Evolutionary conservation across 1,140 invertebrate genomes (phyloP), one percentile per base, ranked within the genome.

Genomic region (Acromyrmex charruanus): DNA sequence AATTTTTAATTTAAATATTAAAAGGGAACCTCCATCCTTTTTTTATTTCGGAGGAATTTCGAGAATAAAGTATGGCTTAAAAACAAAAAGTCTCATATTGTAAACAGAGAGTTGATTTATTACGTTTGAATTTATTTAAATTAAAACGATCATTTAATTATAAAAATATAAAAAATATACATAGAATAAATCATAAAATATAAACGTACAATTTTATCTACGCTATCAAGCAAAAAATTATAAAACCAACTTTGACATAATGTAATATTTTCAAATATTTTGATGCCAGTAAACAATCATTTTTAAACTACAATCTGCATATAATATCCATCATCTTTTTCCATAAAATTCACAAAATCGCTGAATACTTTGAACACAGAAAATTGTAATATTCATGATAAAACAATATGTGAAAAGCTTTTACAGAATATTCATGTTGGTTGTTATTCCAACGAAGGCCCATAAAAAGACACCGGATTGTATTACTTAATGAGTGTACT

Each of bases 401-500:
- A 79, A 66, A 66, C 21, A 5, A 16, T 55, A 21, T 55, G 16
- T 25, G 9, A 81, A 81, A 71, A 35, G 31, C 49, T 55, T 18
- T 81, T 18, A 39, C n/a, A 39, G n/a, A 71, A 71, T 14, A 72
- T 0, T 71, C 49, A 31, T 25, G 9, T 25, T 5, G 58, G 16
- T 1, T 49, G 25, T 59, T 74, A 31, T 74, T 31, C 10, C 55
- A 51, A 18, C 35, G 10, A 74, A 82, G 16, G 25, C 39, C 25
- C 28, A 51, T 18, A 21, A 74, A 84, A 28, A 72, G 53, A 35
- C 9, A 39, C 31, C 55, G n/a, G 25, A 72, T 31, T 21, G 31
- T 39, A 74, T 82, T 31, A 49, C 39, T 21, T 58, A 58, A 55
- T 51, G 35, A 84, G 55, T 35, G 28, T 75, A 55, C 69, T 74